Evolutionary conservation across 2,113 vertebrate species (phyloP).

Genomic region (Turnix velox): DNA sequence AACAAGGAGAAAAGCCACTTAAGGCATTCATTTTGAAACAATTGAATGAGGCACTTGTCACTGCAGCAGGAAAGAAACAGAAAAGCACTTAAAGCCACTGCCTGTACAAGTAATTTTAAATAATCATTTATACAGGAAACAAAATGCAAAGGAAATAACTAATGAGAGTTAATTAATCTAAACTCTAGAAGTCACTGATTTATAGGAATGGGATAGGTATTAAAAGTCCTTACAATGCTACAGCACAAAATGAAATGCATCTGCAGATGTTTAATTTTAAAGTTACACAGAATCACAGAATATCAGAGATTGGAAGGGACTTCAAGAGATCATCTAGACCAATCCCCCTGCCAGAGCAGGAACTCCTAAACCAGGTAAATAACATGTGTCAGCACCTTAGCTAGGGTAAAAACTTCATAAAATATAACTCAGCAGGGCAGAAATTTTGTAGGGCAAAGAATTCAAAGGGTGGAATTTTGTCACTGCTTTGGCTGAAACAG

Average conservation of each 20-base stretch:
- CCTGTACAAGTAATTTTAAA: conserved; percentile 61
- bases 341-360: too few species aligned
- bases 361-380: too few species aligned
- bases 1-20: conserved; percentile 53
- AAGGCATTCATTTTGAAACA: conserved; percentile 55
- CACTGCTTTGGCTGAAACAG: not conserved
- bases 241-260: not conserved
- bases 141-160: conserved; percentile 66
- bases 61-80: conserved; percentile 57
- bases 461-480: not conserved
- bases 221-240: not conserved
- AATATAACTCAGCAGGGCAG: not conserved
- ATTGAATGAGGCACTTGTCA: conserved; percentile 64
- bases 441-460: not conserved
- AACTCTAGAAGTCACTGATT: conserved; percentile 25
- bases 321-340: too few species aligned
- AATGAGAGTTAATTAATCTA: conserved; percentile 64
- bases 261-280: not conserved
- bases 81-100: conserved; percentile 53
- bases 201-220: not conserved
- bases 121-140: conserved; percentile 67
- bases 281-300: too few species aligned
- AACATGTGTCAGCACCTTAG: not conserved
- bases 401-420: not conserved
- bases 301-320: too few species aligned